A percentile compares a stretch with the other conserved stretches of the same genome.
These are phyloP conservation scores for Hirudo medicinalis DNA, from an alignment of 1,140 invertebrate genomes.

Conservation along the genomic window DNA sequence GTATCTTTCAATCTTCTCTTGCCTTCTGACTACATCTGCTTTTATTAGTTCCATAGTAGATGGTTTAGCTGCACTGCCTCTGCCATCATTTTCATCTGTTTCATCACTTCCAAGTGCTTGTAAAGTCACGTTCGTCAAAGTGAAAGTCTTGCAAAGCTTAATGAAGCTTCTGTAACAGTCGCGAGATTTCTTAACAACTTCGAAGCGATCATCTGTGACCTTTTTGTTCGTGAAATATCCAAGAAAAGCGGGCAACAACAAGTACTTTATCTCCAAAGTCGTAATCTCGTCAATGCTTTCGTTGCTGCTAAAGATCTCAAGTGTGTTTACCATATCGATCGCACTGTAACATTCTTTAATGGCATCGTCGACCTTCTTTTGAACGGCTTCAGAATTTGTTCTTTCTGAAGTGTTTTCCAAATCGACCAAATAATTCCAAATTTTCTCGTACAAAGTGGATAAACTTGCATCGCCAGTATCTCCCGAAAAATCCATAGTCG, in stretches of 20 bases:
- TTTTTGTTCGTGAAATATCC: constrained; percentile 20
- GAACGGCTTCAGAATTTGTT: background rate
- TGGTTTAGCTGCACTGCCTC: background rate
- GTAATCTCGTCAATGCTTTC: constrained; percentile 73
- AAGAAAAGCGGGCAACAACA: constrained; percentile 8
- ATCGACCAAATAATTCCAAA: background rate
- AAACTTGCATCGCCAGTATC: background rate
- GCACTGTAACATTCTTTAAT: constrained; percentile 27
- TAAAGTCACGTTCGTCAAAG: background rate
- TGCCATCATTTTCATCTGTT: background rate
- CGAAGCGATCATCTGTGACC: background rate
- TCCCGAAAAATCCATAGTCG: background rate
- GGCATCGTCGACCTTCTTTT: constrained; percentile 23
- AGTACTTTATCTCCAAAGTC: constrained; percentile 50
- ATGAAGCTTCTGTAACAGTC: constrained; percentile 28
- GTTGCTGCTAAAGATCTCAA: constrained; percentile 66
- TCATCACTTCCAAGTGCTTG: background rate
- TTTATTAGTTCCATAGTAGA: background rate
- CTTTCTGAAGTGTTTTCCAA: background rate
- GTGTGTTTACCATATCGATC: constrained; percentile 32
- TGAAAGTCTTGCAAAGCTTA: constrained; percentile 2
- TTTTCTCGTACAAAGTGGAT: background rate
- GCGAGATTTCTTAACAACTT: background rate
- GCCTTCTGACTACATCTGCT: background rate
- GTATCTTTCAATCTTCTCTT: constrained; percentile 4